Evolutionary conservation across 2,113 vertebrate species (phyloP), one percentile per base, ranked within the genome.

Genomic region (Orycteropus afer): DNA sequence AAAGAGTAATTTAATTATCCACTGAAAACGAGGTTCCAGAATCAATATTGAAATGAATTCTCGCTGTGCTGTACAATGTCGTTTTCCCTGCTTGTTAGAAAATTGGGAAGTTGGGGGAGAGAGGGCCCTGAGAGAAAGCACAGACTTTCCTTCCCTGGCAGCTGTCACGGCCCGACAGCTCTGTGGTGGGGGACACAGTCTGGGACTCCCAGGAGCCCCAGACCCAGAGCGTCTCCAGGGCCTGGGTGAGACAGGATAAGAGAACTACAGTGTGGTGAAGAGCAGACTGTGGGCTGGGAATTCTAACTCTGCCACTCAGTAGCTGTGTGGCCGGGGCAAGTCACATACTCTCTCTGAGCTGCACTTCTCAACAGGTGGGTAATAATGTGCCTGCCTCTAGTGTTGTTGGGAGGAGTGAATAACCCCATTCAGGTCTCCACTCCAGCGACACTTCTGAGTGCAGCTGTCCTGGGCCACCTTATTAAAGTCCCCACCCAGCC

Each of bases 1-100:
- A 76, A 91, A 83, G 40, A 45, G 57, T 76, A 61, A 78, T 95
- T 94, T 84, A 90, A 96, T 94, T 71, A 84, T 25, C 90, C 1
- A 0, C 67, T 63, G 87, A 67, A 55, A 69, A 83, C 2, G 61
- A 59, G 57, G 61, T 40, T 91, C 76, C 55, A n/a, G 74, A 69
- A 85, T 94, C 79, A 82, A 89, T 69, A 37, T 0, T 32, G 74
- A 53, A 67, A 78, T 57, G 95, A 63, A 32, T 80, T 22, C 89
- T 86, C 27, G 49, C 47, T n/a, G 23, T 29, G 47, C 40, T 14
- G 0, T 6, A 1, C 4, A 2, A 2, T 0, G 2, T 55, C 86
- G 65, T 67, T 79, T 25, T 53, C 49, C 22, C 25, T 23, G 73
- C 49, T 84, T 12, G 2, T 86, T 25, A 85, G 71, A 34, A 40